These are phyloP conservation scores for Premnoplex brunnescens DNA, from an alignment of 2,797 vertebrate species.

Conservation along the genomic window DNA sequence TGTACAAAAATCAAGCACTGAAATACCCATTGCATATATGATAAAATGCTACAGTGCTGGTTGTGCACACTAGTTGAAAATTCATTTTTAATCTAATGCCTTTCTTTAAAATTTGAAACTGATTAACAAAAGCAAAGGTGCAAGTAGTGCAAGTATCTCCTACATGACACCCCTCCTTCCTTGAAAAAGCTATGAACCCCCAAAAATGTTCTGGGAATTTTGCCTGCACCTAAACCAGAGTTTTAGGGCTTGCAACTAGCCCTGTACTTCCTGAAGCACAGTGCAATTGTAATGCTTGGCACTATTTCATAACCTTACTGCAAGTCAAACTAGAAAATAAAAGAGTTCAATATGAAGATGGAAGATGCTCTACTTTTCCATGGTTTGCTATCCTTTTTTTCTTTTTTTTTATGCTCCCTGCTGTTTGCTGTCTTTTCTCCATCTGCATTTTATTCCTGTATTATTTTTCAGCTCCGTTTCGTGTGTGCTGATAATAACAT, in stretches of 20 bases:
- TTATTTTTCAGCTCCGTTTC: conserved; percentile 29
- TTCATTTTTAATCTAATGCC: not conserved
- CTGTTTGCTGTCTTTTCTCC: not conserved
- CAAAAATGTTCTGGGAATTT: not conserved
- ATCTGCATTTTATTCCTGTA: not conserved
- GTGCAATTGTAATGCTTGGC: not conserved
- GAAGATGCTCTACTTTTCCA: not conserved
- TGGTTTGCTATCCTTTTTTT: not conserved
- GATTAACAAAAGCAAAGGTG: not conserved
- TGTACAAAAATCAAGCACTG: not conserved
- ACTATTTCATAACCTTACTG: not conserved
- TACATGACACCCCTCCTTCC: not conserved
- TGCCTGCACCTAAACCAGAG: not conserved
- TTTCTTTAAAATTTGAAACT: not conserved
- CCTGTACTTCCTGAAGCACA: not conserved
- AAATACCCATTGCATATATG: not conserved
- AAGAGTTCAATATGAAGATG: not conserved
- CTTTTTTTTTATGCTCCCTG: not conserved
- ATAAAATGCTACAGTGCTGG: not conserved
- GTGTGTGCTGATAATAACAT: not conserved
- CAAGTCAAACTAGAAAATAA: not conserved
- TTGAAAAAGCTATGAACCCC: not conserved
- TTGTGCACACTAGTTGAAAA: not conserved
- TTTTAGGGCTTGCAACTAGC: not conserved
- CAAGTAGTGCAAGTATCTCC: not conserved